phyloP scores from a whole-genome alignment of 2,797 vertebrate genomes.

The Numenius phaeopus region DNA sequence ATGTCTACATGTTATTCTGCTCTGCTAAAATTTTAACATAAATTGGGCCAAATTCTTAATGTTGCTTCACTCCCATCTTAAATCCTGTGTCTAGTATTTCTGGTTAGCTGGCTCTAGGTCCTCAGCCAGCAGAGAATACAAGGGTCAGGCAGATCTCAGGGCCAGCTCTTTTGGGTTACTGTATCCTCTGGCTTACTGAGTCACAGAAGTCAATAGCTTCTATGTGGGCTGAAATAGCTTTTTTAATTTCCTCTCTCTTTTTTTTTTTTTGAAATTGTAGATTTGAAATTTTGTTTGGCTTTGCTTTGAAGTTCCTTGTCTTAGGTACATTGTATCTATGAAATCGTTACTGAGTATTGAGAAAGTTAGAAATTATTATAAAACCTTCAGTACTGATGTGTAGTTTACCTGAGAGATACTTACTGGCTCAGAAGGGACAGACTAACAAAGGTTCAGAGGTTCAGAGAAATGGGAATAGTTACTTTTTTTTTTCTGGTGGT shows the following conservation, averaged over 20 bases:
- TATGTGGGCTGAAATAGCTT: background rate
- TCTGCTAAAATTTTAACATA: background rate
- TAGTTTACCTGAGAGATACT: background rate
- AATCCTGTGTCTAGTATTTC: background rate
- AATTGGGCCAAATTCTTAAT: background rate
- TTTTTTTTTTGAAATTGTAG: background rate
- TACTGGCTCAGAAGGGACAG: background rate
- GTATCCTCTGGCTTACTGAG: background rate
- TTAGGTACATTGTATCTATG: background rate
- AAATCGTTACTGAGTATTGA: background rate
- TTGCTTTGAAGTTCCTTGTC: background rate
- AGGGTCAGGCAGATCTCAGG: background rate
- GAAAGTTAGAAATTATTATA: background rate
- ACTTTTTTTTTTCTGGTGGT: no score
- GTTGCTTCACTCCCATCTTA: background rate
- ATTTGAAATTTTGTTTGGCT: background rate
- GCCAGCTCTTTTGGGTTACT: background rate
- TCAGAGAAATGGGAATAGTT: fast-evolving
- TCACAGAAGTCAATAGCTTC: background rate
- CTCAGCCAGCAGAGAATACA: background rate
- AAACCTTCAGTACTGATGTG: background rate
- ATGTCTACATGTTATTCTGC: background rate
- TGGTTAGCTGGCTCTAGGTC: background rate
- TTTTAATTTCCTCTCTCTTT: background rate
- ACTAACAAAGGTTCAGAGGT: fast-evolving